Evolutionary conservation across 2,797 vertebrate genomes (phyloP).

Genomic region (Pempheris klunzingeri): DNA sequence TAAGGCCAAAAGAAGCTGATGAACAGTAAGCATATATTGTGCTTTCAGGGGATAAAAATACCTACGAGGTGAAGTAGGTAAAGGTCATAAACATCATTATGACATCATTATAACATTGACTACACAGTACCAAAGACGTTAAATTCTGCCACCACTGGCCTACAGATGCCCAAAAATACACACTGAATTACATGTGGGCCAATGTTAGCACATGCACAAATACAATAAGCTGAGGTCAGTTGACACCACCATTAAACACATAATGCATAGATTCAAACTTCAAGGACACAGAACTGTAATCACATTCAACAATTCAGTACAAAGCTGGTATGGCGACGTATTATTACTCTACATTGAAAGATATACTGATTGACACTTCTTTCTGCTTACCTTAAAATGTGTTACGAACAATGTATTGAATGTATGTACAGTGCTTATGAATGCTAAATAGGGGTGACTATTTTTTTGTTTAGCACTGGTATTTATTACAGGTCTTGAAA

Average conservation of each 20-base stretch:
- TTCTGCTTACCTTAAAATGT: too few species aligned
- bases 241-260: too few species aligned
- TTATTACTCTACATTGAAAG: neutral
- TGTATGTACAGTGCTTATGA: neutral
- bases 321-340: neutral
- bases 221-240: too few species aligned
- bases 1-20: constrained; percentile 5
- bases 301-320: neutral
- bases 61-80: neutral
- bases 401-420: too few species aligned
- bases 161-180: neutral
- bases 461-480: neutral
- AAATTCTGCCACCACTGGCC: neutral
- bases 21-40: neutral
- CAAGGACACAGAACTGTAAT: neutral
- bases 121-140: neutral
- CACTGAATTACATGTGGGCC: neutral
- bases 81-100: neutral
- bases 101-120: neutral
- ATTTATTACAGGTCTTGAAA: neutral
- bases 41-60: constrained; percentile 12
- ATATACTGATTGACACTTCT: neutral
- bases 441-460: neutral
- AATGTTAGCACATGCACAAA: neutral
- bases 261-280: too few species aligned